phyloP scores from a whole-genome alignment of 2,888 invertebrate genomes.

The Hofmannophila pseudospretella region DNA sequence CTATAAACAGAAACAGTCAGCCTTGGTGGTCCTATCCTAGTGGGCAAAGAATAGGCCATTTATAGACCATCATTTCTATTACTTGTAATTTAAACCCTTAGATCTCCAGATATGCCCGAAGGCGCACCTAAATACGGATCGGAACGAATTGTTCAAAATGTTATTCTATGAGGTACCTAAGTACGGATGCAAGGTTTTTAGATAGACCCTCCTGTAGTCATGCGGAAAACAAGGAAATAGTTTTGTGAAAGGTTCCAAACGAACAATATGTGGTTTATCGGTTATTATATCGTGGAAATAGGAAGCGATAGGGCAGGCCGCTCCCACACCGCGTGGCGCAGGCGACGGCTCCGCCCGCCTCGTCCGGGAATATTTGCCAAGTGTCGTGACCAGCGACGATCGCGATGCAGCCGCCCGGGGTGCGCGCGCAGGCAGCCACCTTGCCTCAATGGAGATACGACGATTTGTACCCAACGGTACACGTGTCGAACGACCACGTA shows the following conservation, averaged over 20 bases:
- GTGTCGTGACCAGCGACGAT: slow-evolving; percentile 74
- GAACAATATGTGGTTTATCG: slow-evolving; percentile 50
- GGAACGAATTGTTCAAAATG: slow-evolving; percentile 23
- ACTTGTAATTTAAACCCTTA: slow-evolving; percentile 43
- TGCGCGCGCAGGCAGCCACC: slow-evolving; percentile 44
- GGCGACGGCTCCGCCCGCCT: slow-evolving; percentile 26
- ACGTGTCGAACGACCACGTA: slow-evolving; percentile 54
- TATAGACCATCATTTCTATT: slow-evolving; percentile 52
- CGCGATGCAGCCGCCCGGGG: slow-evolving; percentile 72
- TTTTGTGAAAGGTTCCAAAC: slow-evolving; percentile 11
- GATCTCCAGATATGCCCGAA: slow-evolving; percentile 35
- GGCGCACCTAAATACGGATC: slow-evolving; percentile 35
- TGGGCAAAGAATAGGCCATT: slow-evolving; percentile 46
- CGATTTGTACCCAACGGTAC: slow-evolving; percentile 68
- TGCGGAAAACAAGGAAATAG: neutral
- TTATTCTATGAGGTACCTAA: slow-evolving; percentile 4
- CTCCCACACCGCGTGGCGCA: slow-evolving; percentile 60
- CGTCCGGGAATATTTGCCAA: slow-evolving; percentile 72
- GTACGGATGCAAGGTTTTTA: neutral
- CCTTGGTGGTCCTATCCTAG: slow-evolving; percentile 43
- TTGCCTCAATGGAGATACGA: slow-evolving; percentile 66
- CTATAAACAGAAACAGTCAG: slow-evolving; percentile 22
- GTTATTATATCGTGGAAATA: slow-evolving; percentile 65
- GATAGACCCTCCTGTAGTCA: neutral
- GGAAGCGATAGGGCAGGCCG: slow-evolving; percentile 70